These are phyloP conservation scores for Nomada fabriciana DNA, from an alignment of 2,888 invertebrate species.

Conservation along the genomic window DNA sequence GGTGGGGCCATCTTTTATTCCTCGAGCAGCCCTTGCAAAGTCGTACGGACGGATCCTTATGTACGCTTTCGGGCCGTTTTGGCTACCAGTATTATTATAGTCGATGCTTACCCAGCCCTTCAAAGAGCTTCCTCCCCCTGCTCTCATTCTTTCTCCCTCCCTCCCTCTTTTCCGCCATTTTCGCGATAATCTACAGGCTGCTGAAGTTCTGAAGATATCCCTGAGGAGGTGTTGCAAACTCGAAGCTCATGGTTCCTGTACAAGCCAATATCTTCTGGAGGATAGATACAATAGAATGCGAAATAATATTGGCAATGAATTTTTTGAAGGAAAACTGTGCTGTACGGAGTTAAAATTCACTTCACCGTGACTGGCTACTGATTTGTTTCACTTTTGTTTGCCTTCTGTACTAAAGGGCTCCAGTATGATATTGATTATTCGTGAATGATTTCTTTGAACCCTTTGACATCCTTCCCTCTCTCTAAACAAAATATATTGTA, in stretches of 20 bases:
- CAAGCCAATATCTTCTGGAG: neutral
- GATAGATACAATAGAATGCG: too few species aligned
- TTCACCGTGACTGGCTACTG: neutral
- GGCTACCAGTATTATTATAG: conserved; percentile 52
- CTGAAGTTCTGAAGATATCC: conserved; percentile 30
- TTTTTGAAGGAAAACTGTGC: neutral
- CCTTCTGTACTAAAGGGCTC: neutral
- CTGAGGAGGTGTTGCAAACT: conserved; percentile 40
- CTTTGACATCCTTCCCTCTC: too few species aligned
- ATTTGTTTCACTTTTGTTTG: neutral
- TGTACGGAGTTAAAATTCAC: neutral
- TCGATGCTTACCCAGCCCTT: conserved; percentile 45
- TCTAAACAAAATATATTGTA: too few species aligned
- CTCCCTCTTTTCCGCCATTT: neutral
- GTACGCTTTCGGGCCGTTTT: conserved; percentile 39
- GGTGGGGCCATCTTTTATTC: conserved; percentile 45
- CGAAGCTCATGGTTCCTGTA: conserved; percentile 6
- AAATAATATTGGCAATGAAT: neutral
- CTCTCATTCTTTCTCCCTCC: neutral
- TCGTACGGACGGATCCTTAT: conserved; percentile 46
- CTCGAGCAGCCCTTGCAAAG: conserved; percentile 36
- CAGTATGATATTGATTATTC: too few species aligned
- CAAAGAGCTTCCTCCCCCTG: conserved; percentile 17
- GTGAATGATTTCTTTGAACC: too few species aligned
- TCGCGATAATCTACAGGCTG: conserved; percentile 45